phyloP scores from a whole-genome alignment of 2,797 vertebrate species.

The Pelochelys cantorii region DNA sequence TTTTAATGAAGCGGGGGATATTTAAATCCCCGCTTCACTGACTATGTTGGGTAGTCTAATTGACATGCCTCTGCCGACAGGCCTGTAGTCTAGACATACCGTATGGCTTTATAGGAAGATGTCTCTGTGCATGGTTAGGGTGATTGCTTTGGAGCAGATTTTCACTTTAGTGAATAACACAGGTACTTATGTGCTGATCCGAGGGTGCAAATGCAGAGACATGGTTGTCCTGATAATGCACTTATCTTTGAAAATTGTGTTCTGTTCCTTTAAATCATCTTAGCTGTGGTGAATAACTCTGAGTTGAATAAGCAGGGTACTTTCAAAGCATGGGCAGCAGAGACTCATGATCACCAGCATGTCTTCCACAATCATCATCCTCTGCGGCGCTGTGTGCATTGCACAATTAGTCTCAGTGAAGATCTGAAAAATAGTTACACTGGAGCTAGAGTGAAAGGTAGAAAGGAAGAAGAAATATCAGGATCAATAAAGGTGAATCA shows the following conservation, averaged over 20 bases:
- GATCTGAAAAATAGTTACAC: background rate
- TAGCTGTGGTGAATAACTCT: background rate
- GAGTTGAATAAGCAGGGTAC: background rate
- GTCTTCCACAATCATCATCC: background rate
- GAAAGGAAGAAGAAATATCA: background rate
- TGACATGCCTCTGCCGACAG: too few species aligned
- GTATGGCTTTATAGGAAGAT: background rate
- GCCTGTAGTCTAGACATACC: too few species aligned
- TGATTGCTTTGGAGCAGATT: background rate
- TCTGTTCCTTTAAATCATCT: background rate
- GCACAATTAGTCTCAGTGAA: background rate
- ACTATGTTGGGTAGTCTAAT: too few species aligned
- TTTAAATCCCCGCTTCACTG: too few species aligned
- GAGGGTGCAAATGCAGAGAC: background rate
- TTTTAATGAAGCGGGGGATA: too few species aligned
- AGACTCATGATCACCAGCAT: background rate
- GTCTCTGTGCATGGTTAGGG: background rate
- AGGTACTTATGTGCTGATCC: background rate
- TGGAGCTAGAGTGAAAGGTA: background rate
- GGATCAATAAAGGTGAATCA: background rate
- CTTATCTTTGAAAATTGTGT: background rate
- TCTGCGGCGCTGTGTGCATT: background rate
- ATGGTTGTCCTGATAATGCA: background rate
- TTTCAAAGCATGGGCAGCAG: background rate
- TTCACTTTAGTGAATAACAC: background rate